Evolutionary conservation across 2,888 invertebrate genomes (phyloP).

Genomic region (Machimus atricapillus): DNA sequence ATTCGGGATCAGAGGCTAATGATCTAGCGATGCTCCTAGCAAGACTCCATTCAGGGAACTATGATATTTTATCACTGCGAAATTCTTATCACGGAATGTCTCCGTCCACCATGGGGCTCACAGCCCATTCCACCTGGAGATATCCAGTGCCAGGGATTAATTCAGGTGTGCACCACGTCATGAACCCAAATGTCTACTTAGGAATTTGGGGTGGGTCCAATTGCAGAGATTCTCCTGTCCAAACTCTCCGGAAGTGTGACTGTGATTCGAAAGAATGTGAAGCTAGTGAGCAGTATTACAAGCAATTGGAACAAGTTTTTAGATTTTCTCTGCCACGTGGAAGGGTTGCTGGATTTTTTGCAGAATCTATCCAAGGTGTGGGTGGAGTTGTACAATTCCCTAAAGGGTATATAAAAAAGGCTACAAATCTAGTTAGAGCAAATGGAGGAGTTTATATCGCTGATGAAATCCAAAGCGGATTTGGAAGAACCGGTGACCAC

Average conservation of each 20-base stretch:
- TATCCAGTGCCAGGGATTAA: constrained; percentile 74
- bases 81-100: constrained; percentile 95
- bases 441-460: constrained; percentile 89
- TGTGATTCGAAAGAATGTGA: constrained; percentile 71
- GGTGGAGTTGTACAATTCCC: constrained; percentile 95
- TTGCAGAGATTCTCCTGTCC: constrained; percentile 87
- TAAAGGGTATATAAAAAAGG: constrained; percentile 82
- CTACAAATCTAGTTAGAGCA: constrained; percentile 77
- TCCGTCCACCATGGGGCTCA: constrained; percentile 81
- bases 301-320: constrained; percentile 75
- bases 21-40: constrained; percentile 91
- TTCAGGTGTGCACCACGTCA: constrained; percentile 82
- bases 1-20: constrained; percentile 97
- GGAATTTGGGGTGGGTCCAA: constrained; percentile 89
- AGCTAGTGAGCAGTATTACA: constrained; percentile 80
- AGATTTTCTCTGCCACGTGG: constrained; percentile 79
- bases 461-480: constrained; percentile 98
- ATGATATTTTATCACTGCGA: constrained; percentile 84
- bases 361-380: constrained; percentile 96
- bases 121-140: constrained; percentile 81
- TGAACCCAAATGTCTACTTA: constrained; percentile 90
- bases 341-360: constrained; percentile 87
- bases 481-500: constrained; percentile 91
- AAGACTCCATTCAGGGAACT: constrained; percentile 82
- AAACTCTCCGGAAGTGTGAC: constrained; percentile 72